Base-by-base conservation (phyloP, 1,140 invertebrate species). In the Pseudomyrmex gracilis region DNA sequence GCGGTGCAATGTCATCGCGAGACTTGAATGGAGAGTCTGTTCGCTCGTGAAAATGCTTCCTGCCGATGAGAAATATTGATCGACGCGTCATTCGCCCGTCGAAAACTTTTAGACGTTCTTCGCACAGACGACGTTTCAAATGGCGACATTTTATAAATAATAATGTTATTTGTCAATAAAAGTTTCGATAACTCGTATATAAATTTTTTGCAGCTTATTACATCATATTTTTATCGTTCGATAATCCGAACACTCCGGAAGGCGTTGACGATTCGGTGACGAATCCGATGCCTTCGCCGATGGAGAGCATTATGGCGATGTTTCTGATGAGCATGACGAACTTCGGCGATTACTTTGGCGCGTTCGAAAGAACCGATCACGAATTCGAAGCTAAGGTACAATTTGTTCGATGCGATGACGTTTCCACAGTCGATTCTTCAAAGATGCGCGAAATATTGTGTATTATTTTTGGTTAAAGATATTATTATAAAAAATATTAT, bases 301-400 rank as follows among this genome's bases (percentile, higher is more conserved):
- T 97, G 92, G 98, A 99, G 93, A 98, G 98, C 12, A 96, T 99
- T 10, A 98, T 99, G 96, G 98, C 97, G 1, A 99, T 99, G 98
- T 99, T 99, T 91, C 95, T 99, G 34, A 99, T 99, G 98, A 99
- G 98, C 0, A 95, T 99, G 87, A 98, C 98, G 2, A 99, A 99
- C 86, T 99, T 99, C 92, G 98, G 98, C 0, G 98, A 98, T 92
- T 98, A 99, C 90, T 99, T 98, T 92, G 96, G 96, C 2, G 97
- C 98, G 0, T 98, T 99, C 93, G 97, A 97, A 80, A 96, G 96
- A 86, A 99, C 98, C 0, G 96, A 97, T 83, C 98, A 99, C 92
- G 97, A 98, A 92, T 96, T 96, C 64, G 96, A 98, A 89, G 98
- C 97, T 9, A 99, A 99, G 95, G 97, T 98, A 94, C 89, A 34